phyloP scores from a whole-genome alignment of 2,113 vertebrate genomes.

The Cryptotis parvus region DNA sequence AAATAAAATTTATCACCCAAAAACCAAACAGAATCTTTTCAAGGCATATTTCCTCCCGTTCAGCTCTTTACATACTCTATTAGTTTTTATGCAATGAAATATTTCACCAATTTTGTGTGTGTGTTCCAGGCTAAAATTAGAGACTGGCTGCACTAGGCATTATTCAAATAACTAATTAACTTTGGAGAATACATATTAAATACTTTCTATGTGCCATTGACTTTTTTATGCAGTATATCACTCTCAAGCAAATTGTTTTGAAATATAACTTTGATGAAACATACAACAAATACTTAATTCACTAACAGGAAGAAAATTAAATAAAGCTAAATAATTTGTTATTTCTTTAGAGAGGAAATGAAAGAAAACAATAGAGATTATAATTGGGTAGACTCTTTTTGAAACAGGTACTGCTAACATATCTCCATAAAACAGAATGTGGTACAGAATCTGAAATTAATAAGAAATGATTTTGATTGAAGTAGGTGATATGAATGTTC shows the following conservation, averaged over 20 bases:
- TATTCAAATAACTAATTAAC: not conserved
- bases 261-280: not conserved
- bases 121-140: not conserved
- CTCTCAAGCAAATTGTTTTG: not conserved
- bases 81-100: not conserved
- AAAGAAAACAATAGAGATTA: not conserved
- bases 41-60: not conserved
- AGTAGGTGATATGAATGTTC: fast-evolving
- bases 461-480: not conserved
- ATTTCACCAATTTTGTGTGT: not conserved
- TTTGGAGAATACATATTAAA: not conserved
- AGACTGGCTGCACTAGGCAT: not conserved
- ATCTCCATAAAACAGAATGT: not conserved
- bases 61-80: not conserved
- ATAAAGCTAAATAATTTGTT: not conserved
- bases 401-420: not conserved
- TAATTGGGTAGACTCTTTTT: not conserved
- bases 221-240: not conserved
- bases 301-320: not conserved
- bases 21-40: too few relatives aligned
- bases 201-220: not conserved
- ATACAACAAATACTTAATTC: not conserved
- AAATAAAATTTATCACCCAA: conserved; percentile 36
- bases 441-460: not conserved
- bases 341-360: not conserved